Evolutionary conservation across 2,113 vertebrate genomes (phyloP).

Genomic region (Hypanus sabinus): DNA sequence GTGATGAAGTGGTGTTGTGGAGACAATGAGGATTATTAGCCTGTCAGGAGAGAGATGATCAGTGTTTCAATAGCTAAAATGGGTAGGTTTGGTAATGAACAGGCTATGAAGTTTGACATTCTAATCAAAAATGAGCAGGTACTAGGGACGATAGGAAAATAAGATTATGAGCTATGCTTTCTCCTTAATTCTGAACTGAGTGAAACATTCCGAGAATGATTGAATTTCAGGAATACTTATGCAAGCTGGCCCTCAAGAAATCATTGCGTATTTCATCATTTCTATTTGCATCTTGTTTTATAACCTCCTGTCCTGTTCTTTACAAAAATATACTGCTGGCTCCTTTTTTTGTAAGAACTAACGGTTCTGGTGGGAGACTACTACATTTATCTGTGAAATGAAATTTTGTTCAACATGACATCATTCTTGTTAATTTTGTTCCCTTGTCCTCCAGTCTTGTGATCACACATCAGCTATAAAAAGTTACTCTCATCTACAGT

Average conservation of each 20-base stretch:
- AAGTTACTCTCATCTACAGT: neutral
- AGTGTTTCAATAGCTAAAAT: neutral
- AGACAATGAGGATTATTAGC: neutral
- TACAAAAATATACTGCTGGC: neutral
- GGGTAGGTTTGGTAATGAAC: neutral
- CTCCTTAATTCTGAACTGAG: neutral
- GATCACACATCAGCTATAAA: conserved; percentile 5
- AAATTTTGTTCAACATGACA: neutral
- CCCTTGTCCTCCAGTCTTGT: neutral
- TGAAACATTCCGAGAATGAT: neutral
- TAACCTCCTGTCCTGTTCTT: neutral
- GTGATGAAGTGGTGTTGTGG: neutral
- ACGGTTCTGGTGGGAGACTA: neutral
- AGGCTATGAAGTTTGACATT: neutral
- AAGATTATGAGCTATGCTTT: neutral
- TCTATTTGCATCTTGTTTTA: neutral
- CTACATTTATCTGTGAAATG: neutral
- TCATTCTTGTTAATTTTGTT: neutral
- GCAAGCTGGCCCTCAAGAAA: neutral
- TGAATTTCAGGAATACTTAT: neutral
- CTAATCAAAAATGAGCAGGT: neutral
- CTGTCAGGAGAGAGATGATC: neutral
- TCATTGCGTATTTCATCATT: neutral
- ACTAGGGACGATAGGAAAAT: neutral
- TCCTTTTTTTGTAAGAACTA: neutral